phyloP scores from a whole-genome alignment of 92 coral and sea anemone species.

The Paramuricea clavata region DNA sequence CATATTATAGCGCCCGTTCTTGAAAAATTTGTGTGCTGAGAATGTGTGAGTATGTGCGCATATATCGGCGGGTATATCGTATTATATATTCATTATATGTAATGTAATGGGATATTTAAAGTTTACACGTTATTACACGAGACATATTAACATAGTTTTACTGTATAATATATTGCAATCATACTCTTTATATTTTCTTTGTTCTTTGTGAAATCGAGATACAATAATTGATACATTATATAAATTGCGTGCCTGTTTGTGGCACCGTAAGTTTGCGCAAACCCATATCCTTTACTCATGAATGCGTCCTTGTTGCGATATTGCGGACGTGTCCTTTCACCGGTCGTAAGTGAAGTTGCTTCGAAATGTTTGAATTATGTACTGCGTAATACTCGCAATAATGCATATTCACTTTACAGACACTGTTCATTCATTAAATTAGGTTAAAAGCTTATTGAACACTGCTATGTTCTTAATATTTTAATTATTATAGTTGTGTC shows the following conservation, averaged over 20 bases:
- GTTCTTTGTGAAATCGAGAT: background rate
- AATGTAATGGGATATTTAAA: background rate
- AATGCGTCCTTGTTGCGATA: conserved; percentile 42
- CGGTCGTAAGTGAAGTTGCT: background rate
- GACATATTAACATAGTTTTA: background rate
- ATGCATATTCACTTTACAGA: background rate
- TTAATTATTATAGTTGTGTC: background rate
- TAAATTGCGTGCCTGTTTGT: background rate
- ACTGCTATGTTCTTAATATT: background rate
- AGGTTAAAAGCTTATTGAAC: background rate
- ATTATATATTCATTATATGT: background rate
- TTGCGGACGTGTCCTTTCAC: background rate
- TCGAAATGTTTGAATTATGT: background rate
- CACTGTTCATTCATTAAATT: background rate
- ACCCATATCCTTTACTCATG: conserved; percentile 1
- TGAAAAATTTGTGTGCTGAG: background rate
- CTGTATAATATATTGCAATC: conserved; percentile 11
- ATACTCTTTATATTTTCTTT: background rate
- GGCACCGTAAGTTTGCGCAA: background rate
- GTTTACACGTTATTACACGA: background rate
- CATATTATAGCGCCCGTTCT: background rate
- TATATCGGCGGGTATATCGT: background rate
- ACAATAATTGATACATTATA: background rate
- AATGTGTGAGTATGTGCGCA: background rate
- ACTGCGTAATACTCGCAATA: background rate